Evolutionary conservation across 2,113 vertebrate genomes (phyloP).

Genomic region (Platycercus adscitus): DNA sequence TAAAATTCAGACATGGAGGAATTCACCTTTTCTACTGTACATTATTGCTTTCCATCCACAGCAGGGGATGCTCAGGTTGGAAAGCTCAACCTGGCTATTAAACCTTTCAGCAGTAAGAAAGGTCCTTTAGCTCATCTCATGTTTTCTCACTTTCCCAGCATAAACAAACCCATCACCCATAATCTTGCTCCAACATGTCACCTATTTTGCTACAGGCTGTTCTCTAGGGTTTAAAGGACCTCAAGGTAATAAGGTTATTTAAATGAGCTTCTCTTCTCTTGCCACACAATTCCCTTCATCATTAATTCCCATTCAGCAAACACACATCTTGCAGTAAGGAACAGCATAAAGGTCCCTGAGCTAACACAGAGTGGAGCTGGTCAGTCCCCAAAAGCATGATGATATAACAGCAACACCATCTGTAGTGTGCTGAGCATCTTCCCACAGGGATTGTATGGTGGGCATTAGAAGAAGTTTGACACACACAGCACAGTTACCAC

Average conservation of each 20-base stretch:
- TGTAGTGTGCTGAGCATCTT: not conserved
- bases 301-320: not conserved
- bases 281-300: not conserved
- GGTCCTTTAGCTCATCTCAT: not conserved
- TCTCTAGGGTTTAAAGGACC: conserved; percentile 13
- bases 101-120: conserved; percentile 6
- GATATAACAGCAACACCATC: accelerated
- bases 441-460: not conserved
- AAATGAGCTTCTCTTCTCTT: not conserved
- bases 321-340: not conserved
- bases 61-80: not conserved
- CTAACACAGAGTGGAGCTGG: not conserved
- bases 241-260: not conserved
- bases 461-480: not conserved
- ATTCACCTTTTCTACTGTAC: not conserved
- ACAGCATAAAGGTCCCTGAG: not conserved
- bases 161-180: conserved; percentile 9
- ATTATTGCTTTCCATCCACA: not conserved
- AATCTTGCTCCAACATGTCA: conserved; percentile 4
- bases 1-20: not conserved
- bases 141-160: not conserved
- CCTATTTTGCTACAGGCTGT: not conserved
- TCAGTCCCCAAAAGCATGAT: not conserved
- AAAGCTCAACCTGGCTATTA: not conserved
- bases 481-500: not conserved